Conservation (phyloP, 2,888 invertebrate species). For the Keiferia lycopersicella region DNA sequence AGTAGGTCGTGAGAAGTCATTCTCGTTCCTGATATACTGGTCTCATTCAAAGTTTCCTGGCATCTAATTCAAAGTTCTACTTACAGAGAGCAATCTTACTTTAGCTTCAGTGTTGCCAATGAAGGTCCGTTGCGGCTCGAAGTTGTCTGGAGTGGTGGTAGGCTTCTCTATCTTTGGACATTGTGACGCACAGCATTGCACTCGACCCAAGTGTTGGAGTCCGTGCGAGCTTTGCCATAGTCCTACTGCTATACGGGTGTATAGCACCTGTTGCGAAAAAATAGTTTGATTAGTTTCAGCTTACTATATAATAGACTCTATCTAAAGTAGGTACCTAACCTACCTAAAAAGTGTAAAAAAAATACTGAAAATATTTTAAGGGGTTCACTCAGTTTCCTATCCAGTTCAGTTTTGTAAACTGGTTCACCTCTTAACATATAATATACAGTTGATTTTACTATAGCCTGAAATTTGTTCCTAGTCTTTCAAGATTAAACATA, state of each 20-base stretch:
- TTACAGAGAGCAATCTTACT: conserved; percentile 40
- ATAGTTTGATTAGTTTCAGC: neutral
- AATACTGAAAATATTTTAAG: too few relatives aligned
- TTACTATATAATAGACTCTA: neutral
- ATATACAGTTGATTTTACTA: too few relatives aligned
- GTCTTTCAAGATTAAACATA: neutral
- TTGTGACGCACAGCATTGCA: conserved; percentile 68
- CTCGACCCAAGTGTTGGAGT: conserved; percentile 74
- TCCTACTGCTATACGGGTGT: conserved; percentile 91
- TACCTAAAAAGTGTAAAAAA: too few relatives aligned
- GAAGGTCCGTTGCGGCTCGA: conserved; percentile 60
- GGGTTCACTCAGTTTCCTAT: too few relatives aligned
- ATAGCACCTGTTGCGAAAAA: conserved; percentile 82
- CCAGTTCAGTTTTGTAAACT: too few relatives aligned
- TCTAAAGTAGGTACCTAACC: neutral
- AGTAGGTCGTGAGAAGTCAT: too few relatives aligned
- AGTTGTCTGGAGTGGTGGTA: conserved; percentile 36
- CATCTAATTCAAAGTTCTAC: conserved; percentile 2
- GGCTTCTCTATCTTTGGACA: conserved; percentile 59
- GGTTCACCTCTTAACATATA: too few relatives aligned
- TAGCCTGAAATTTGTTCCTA: neutral
- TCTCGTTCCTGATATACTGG: neutral
- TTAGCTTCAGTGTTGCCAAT: conserved; percentile 62
- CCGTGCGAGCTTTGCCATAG: conserved; percentile 90
- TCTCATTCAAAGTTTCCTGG: too few relatives aligned